A percentile compares a stretch with the other conserved stretches of the same genome.
Evolutionary conservation across 2,113 vertebrate species (phyloP).

Genomic region (Noturus placidus): DNA sequence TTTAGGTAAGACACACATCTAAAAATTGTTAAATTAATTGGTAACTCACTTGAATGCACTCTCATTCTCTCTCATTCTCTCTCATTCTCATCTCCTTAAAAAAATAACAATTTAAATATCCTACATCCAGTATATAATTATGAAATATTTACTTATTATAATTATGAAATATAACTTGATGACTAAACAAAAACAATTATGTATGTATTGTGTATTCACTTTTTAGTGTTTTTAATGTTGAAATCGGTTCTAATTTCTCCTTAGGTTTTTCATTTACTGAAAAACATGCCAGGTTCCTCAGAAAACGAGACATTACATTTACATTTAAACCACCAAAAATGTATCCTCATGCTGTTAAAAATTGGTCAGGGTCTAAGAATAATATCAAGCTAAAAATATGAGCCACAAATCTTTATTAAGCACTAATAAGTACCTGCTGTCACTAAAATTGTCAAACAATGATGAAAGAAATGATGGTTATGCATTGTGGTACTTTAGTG

Average conservation of each 20-base stretch:
- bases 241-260: neutral
- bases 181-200: neutral
- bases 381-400: neutral
- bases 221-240: neutral
- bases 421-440: neutral
- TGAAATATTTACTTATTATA: neutral
- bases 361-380: neutral
- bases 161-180: neutral
- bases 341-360: neutral
- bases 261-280: neutral
- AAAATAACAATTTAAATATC: no score
- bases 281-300: no score
- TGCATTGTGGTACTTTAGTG: neutral
- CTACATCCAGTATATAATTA: neutral
- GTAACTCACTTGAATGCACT: neutral
- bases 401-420: neutral
- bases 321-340: no score
- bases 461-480: neutral
- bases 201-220: neutral
- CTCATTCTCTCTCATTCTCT: neutral
- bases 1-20: neutral
- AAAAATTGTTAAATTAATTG: neutral
- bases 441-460: neutral
- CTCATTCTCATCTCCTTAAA: neutral
- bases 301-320: neutral